phyloP scores from a whole-genome alignment of 2,888 invertebrate species.

The Atherix ibis region DNA sequence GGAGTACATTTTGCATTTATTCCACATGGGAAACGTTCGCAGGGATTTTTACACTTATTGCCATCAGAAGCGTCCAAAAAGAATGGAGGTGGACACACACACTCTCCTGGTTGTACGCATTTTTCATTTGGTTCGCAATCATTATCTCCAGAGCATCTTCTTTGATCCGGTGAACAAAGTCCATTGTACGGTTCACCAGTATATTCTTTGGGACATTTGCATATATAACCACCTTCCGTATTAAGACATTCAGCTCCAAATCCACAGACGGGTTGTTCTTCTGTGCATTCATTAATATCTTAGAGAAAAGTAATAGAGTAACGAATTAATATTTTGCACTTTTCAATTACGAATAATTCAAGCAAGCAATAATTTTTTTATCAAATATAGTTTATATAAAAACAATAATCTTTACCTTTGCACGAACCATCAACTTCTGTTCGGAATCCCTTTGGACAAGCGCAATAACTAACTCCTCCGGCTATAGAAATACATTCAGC shows the following conservation, averaged over 20 bases:
- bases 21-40: constrained; percentile 78
- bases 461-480: constrained; percentile 82
- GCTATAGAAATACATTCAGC: constrained; percentile 84
- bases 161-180: constrained; percentile 66
- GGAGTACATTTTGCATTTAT: constrained; percentile 82
- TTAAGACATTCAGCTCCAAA: constrained; percentile 79
- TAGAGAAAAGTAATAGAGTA: constrained; percentile 6
- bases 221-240: constrained; percentile 58
- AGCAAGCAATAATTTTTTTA: not conserved
- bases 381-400: constrained; percentile 2
- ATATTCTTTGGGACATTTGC: constrained; percentile 67
- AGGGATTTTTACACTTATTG: constrained; percentile 82
- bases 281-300: constrained; percentile 71
- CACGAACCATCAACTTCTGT: constrained; percentile 67
- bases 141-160: constrained; percentile 63
- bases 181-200: constrained; percentile 69
- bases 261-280: constrained; percentile 61
- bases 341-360: constrained; percentile 5
- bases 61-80: constrained; percentile 68
- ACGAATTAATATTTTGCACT: not conserved
- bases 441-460: constrained; percentile 75
- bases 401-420: too few relatives aligned
- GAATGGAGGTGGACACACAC: constrained; percentile 81
- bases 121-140: constrained; percentile 79
- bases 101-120: constrained; percentile 82